Evolutionary conservation across 2,113 vertebrate species (phyloP).

Genomic region (Heteronetta atricapilla): DNA sequence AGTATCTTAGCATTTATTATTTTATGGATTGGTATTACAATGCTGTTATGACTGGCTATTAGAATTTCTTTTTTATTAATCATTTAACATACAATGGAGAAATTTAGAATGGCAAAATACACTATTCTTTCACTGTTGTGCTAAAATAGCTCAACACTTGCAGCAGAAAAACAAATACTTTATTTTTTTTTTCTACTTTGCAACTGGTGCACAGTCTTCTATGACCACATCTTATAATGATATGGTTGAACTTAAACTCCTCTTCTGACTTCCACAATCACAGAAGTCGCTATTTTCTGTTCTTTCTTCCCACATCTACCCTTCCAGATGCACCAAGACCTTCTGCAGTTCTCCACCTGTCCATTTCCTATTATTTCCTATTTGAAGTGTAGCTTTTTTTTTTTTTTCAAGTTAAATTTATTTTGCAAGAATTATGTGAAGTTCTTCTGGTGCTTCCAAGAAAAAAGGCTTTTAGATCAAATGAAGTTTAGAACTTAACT

Average conservation of each 20-base stretch:
- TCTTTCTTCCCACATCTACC: not conserved
- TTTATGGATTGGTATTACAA: not conserved
- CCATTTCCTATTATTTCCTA: not conserved
- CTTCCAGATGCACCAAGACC: not conserved
- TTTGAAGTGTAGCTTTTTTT: not conserved
- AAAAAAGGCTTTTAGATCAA: not conserved
- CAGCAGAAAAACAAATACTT: not conserved
- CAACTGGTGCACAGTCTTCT: not conserved
- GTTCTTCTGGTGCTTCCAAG: not conserved
- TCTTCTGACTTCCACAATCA: not conserved
- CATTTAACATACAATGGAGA: not conserved
- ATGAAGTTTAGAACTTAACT: not conserved
- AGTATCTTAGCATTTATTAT: not conserved
- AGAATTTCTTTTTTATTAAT: not conserved
- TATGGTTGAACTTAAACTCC: not conserved
- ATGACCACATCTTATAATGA: not conserved
- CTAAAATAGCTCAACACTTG: not conserved
- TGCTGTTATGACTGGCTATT: not conserved
- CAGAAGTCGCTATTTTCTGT: not conserved
- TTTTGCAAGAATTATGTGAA: not conserved
- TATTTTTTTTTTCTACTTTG: not conserved
- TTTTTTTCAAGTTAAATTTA: not conserved
- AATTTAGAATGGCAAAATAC: not conserved
- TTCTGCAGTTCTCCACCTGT: not conserved
- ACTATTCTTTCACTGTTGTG: not conserved